These are phyloP conservation scores for Bradypodion ventrale DNA, from an alignment of 2,797 vertebrate species.

Conservation along the genomic window DNA sequence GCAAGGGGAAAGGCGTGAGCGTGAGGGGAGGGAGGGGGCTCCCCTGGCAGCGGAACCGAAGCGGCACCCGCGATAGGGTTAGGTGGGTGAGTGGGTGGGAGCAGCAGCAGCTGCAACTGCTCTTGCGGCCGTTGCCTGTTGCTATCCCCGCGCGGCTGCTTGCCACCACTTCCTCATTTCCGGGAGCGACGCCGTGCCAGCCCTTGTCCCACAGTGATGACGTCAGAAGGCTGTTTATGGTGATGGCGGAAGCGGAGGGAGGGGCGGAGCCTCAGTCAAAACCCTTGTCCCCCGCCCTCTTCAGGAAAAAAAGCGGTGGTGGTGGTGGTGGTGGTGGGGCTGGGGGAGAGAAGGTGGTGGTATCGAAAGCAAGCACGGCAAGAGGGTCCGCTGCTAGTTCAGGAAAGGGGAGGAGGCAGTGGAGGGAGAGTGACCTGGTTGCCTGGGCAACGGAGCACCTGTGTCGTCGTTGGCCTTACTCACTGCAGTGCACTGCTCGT, in stretches of 20 bases:
- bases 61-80: not conserved
- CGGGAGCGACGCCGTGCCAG: constrained; percentile 3
- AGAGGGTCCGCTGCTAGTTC: too few species aligned
- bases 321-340: not conserved
- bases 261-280: too few species aligned
- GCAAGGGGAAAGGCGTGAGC: not conserved
- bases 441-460: too few species aligned
- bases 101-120: not conserved
- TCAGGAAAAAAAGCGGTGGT: rapidly evolving
- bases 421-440: too few species aligned
- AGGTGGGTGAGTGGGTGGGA: too few species aligned
- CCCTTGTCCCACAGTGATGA: not conserved
- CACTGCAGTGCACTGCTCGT: too few species aligned
- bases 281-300: too few species aligned
- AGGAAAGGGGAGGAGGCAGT: too few species aligned
- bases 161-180: constrained; percentile 22
- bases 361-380: too few species aligned
- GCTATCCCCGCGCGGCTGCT: not conserved
- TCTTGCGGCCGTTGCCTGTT: too few species aligned
- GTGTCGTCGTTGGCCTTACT: too few species aligned
- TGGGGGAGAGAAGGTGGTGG: too few species aligned
- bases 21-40: not conserved
- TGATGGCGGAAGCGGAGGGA: rapidly evolving
- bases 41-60: not conserved
- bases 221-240: not conserved